These are phyloP conservation scores for Calameuta pallipes DNA, from an alignment of 2,888 invertebrate species.

Conservation along the genomic window DNA sequence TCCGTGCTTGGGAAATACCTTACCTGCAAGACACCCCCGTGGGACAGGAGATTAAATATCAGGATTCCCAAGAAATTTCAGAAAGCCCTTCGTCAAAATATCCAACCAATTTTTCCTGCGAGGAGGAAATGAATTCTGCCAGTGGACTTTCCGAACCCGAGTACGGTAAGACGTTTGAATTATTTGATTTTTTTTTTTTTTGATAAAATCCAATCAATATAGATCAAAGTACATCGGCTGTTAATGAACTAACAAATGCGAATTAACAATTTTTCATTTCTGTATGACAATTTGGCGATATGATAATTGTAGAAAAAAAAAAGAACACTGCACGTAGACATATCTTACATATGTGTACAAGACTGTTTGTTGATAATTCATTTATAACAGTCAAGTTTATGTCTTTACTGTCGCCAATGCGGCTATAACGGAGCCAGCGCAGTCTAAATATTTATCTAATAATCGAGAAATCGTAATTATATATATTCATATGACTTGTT, in stretches of 20 bases:
- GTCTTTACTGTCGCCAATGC: constrained; percentile 48
- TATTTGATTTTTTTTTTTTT: not conserved
- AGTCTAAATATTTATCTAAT: constrained; percentile 54
- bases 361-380: constrained; percentile 38
- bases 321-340: not conserved
- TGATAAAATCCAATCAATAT: not conserved
- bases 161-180: constrained; percentile 28
- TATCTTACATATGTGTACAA: not conserved
- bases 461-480: constrained; percentile 3
- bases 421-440: constrained; percentile 43
- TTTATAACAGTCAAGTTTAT: constrained; percentile 35
- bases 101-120: constrained; percentile 18
- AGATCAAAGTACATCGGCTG: not conserved
- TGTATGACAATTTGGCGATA: not conserved
- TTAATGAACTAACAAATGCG: not conserved
- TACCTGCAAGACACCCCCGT: constrained; percentile 28
- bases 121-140: constrained; percentile 23
- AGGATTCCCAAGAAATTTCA: constrained; percentile 20
- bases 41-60: constrained; percentile 23
- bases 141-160: constrained; percentile 21
- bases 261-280: not conserved
- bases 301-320: not conserved
- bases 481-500: not conserved
- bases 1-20: constrained; percentile 46
- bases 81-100: constrained; percentile 4